Evolutionary conservation across 2,113 vertebrate species (phyloP), one percentile per base, ranked within the genome.

Genomic region (Sylvietta virens): DNA sequence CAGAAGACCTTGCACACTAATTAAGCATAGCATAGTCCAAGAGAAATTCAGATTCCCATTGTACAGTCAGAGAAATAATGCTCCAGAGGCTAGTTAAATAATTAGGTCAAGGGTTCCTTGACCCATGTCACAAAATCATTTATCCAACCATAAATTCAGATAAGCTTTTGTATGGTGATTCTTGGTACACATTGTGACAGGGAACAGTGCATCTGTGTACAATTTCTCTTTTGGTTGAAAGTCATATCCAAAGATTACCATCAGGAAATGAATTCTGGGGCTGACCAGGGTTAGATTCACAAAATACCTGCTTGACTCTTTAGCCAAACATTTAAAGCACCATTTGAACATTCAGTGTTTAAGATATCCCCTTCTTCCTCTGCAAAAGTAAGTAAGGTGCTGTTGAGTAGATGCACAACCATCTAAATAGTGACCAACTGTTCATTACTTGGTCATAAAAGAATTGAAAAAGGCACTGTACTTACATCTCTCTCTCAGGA

Each of bases 41-140:
- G 22, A 76, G 62, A 91, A 94, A 92, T 82, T 84, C 88, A 79
- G 64, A 74, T 66, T 86, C 45, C 44, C 57, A 53, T 81, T 94
- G 84, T 65, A 72, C 40, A 57, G 26, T 65, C 37, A 56, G 40
- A 92, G 81, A 87, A 92, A 40, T 79, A 78, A 86, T 14, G 53
- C 69, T 94, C 87, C 4, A 5, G 61, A 95, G 65, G 45, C 48
- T 76, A 89, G 48, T 57, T 87, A 84, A 95, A 74, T 60, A 79
- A 94, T 81, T 78, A 86, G 73, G 70, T 84, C 81, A 94, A 92
- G 53, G 48, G 39, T 89, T 94, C 57, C 53, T 64, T 81, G 81
- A 89, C 57, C 48, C 3, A 0, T 85, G 66, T 45, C 69, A 86
- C 60, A 81, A 91, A 91, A 37, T 40, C 24, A 62, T 94, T 92